Evolutionary conservation across 2,797 vertebrate genomes (phyloP).

Genomic region (Silurus aristotelis): DNA sequence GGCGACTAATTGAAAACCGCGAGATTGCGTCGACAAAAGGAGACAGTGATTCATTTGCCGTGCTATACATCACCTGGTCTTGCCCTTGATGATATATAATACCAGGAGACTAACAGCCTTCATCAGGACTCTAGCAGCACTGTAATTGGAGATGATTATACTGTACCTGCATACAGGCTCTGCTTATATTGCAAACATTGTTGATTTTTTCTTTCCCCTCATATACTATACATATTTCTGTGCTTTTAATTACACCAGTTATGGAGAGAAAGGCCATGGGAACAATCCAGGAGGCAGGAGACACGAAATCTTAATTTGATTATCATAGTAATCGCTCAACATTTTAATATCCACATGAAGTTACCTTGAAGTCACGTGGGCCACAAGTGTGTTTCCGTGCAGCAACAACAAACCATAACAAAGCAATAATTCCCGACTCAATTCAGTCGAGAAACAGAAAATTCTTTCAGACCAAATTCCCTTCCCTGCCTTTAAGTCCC

Average conservation of each 20-base stretch:
- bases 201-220: constrained; percentile 37
- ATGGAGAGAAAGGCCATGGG: constrained; percentile 68
- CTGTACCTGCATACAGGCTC: constrained; percentile 43
- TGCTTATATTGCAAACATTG: constrained; percentile 30
- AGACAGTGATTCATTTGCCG: constrained; percentile 48
- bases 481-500: constrained; percentile 62
- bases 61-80: constrained; percentile 38
- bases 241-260: constrained; percentile 73
- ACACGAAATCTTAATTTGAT: constrained; percentile 68
- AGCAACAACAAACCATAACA: constrained; percentile 39
- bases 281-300: constrained; percentile 74
- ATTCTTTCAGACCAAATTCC: constrained; percentile 59
- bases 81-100: constrained; percentile 34
- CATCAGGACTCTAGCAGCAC: constrained; percentile 5
- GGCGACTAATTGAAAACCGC: constrained; percentile 62
- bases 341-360: constrained; percentile 70
- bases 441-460: constrained; percentile 65
- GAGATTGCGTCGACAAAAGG: constrained; percentile 60
- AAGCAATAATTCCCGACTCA: constrained; percentile 56
- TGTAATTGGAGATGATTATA: constrained; percentile 14
- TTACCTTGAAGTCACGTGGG: constrained; percentile 69
- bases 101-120: constrained; percentile 30
- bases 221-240: constrained; percentile 64
- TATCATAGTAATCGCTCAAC: constrained; percentile 80
- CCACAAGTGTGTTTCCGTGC: constrained; percentile 64